Base-by-base conservation (phyloP, 2,113 vertebrate genomes). In the Cheilinus undulatus region DNA sequence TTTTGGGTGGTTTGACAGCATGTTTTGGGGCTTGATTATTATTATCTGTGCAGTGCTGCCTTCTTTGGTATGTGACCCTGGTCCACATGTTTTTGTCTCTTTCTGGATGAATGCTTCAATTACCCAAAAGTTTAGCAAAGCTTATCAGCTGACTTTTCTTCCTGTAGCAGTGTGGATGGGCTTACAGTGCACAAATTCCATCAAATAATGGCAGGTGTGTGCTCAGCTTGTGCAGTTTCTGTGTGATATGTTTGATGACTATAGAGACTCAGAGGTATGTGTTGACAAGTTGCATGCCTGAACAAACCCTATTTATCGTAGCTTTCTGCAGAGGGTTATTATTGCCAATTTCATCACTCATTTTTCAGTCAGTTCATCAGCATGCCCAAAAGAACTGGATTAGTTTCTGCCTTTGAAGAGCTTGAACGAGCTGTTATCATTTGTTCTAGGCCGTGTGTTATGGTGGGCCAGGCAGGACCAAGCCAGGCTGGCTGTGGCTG, bases 321-420 rank as follows among this genome's bases (percentile, higher is more conserved):
- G 43, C 65, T 81, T 59, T 89, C 80, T 67, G n/a, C 67, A 82
- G 70, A 60, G 50, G 57, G 69, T 78, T 76, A 67, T 88, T 80
- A 73, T 68, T 83, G 23, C 64, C 59, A 4, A 19, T 76, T 80
- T 76, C 53, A 69, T 60, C 49, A 30, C 59, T 71, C 9, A 30
- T 71, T 68, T 82, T 75, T 61, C 76, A 73, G 68, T 77, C 69
- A 9, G 57, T 78, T 77, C 64, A 74, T 82, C 77, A 61, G 63
- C 57, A 42, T 73, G 59, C 58, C 76, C 68, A 38, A 67, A 69
- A 80, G 73, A 63, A 60, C 57, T 68, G 63, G 64, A 87, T 88
- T 88, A 78, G 58, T 60, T 38, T 78, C 3, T 48, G 53, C 53
- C 80, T 90, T 92, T 90, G 88, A 92, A 89, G 76, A 84, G 68